phyloP scores from a whole-genome alignment of 2,888 invertebrate genomes.

The Hetaerina titia region DNA sequence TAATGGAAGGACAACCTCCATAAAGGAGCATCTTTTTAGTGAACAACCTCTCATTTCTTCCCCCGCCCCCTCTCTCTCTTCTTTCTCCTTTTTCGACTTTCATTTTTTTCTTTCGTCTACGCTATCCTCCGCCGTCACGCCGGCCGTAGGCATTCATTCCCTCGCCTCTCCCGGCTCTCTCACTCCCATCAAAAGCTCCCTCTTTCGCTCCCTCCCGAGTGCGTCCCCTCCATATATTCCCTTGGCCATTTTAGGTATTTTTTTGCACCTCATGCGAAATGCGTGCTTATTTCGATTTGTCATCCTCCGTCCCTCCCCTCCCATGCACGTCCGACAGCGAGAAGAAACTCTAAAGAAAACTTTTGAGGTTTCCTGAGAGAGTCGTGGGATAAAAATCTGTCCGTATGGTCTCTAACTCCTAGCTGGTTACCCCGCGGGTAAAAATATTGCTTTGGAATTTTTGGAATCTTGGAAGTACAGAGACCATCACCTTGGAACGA shows the following conservation, averaged over 20 bases:
- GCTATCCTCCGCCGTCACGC: not conserved
- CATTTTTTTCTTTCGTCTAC: not conserved
- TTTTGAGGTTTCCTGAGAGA: not conserved
- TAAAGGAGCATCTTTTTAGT: not conserved
- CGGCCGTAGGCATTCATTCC: not conserved
- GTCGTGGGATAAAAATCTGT: not conserved
- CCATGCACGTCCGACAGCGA: no score
- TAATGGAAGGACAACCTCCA: not conserved
- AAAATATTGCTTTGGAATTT: not conserved
- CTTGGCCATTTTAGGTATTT: not conserved
- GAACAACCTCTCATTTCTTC: conserved; percentile 9
- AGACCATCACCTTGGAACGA: no score
- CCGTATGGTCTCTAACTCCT: not conserved
- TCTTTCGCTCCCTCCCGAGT: not conserved
- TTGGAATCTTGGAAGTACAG: no score
- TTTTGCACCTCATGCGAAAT: not conserved
- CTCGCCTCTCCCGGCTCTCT: not conserved
- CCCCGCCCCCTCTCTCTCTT: not conserved
- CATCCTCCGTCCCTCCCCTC: no score
- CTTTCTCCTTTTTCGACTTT: not conserved
- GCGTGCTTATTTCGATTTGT: not conserved
- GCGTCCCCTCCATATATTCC: not conserved
- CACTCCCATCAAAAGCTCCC: not conserved
- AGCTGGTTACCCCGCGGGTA: not conserved
- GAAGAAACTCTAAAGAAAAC: not conserved